Percentiles rank a stretch among this genome's conserved stretches.
These are phyloP conservation scores for Sebastes nivosus DNA, from an alignment of 2,797 vertebrate genomes.

Conservation along the genomic window DNA sequence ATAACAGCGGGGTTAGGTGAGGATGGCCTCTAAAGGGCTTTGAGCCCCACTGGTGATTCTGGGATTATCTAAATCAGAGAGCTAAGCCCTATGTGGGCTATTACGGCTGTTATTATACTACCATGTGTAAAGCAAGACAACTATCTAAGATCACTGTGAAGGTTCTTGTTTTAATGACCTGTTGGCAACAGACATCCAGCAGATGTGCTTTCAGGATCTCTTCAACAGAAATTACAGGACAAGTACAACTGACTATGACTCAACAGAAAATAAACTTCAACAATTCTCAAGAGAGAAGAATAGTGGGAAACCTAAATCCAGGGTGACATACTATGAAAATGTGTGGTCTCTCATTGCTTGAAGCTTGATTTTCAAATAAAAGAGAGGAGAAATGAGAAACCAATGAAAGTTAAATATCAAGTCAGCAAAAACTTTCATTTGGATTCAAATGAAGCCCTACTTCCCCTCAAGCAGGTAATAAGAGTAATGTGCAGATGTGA, in stretches of 20 bases:
- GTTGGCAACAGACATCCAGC: neutral
- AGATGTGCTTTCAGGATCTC: neutral
- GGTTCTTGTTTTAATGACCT: neutral
- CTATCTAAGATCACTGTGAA: neutral
- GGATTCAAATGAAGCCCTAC: neutral
- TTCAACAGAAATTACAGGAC: neutral
- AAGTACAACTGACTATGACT: neutral
- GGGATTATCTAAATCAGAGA: constrained; percentile 26
- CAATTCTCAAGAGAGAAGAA: neutral
- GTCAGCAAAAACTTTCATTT: neutral
- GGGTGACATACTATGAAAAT: neutral
- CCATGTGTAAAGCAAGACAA: neutral
- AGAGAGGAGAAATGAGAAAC: neutral
- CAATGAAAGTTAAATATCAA: neutral
- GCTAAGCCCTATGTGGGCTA: neutral
- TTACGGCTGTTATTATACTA: neutral
- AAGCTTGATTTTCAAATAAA: neutral
- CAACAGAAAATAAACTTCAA: neutral
- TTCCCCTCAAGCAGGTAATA: neutral
- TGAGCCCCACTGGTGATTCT: constrained; percentile 5
- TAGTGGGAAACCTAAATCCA: neutral
- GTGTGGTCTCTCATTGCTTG: neutral
- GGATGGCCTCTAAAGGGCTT: constrained; percentile 6
- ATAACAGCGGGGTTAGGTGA: constrained; percentile 34
- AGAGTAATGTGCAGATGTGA: constrained; percentile 19